Conservation (phyloP, 1,140 invertebrate genomes). For the Adoxophyes honmai region DNA sequence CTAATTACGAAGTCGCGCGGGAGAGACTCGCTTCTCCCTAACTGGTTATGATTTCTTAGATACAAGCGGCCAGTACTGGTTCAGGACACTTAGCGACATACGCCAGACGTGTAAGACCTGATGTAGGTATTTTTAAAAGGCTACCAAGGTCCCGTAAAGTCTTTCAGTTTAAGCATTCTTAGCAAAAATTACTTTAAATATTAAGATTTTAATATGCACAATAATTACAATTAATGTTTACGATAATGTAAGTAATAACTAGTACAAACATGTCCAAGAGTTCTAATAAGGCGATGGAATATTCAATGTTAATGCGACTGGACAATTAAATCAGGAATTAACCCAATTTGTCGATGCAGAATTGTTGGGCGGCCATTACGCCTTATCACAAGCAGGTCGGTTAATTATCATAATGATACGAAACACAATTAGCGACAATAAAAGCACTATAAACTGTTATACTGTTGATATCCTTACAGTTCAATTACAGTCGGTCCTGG, state of each 20-base stretch:
- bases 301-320: not conserved
- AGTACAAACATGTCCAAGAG: too few relatives aligned
- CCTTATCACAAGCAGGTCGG: conserved; percentile 15
- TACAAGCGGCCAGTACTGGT: not conserved
- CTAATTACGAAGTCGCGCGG: not conserved
- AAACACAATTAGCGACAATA: conserved; percentile 36
- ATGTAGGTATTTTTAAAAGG: not conserved
- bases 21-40: not conserved
- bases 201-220: too few relatives aligned
- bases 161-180: too few relatives aligned
- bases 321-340: conserved; percentile 2
- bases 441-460: conserved; percentile 32
- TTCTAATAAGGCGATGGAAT: too few relatives aligned
- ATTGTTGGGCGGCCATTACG: not conserved
- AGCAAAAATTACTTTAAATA: too few relatives aligned
- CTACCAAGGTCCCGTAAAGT: too few relatives aligned
- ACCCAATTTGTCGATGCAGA: conserved; percentile 14
- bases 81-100: not conserved
- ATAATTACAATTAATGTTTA: too few relatives aligned
- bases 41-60: conserved; percentile 7
- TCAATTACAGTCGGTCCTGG: conserved; percentile 23
- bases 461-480: conserved; percentile 36
- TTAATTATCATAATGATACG: conserved; percentile 27
- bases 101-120: not conserved
- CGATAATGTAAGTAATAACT: too few relatives aligned